Percentiles rank a stretch among this genome's conserved stretches.
phyloP scores from a whole-genome alignment of 2,888 invertebrate species.

The Amphiduros pacificus region DNA sequence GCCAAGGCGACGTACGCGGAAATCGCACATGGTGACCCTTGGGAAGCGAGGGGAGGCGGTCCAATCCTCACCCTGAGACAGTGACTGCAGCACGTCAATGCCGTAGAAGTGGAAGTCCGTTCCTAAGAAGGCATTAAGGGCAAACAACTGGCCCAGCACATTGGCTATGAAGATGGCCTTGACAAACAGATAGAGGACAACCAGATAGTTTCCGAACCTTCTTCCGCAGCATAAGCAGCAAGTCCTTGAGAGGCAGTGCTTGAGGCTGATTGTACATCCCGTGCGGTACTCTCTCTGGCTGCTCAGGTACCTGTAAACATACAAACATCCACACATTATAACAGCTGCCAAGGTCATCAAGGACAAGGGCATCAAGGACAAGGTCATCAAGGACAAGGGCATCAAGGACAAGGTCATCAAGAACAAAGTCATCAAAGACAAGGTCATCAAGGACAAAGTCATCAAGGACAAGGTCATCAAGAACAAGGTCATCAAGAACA shows the following conservation, averaged over 20 bases:
- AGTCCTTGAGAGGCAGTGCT: constrained; percentile 48
- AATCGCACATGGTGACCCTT: constrained; percentile 57
- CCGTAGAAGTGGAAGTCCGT: constrained; percentile 58
- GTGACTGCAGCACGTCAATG: constrained; percentile 60
- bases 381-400: no score
- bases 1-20: constrained; percentile 37
- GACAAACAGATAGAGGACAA: constrained; percentile 59
- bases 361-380: no score
- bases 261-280: constrained; percentile 53
- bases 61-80: constrained; percentile 57
- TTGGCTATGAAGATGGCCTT: constrained; percentile 59
- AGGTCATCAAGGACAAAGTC: no score
- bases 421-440: no score
- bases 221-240: constrained; percentile 54
- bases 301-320: constrained; percentile 23
- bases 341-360: no score
- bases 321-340: no score
- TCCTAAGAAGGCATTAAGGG: constrained; percentile 61
- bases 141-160: constrained; percentile 61
- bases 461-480: no score
- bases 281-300: constrained; percentile 35
- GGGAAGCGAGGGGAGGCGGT: constrained; percentile 54
- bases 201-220: constrained; percentile 60
- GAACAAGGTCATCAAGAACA: no score
- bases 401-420: no score